A percentile compares a stretch with the other conserved stretches of the same genome.
Conservation (phyloP, 1,140 invertebrate genomes). For the Kradibia gibbosae region DNA sequence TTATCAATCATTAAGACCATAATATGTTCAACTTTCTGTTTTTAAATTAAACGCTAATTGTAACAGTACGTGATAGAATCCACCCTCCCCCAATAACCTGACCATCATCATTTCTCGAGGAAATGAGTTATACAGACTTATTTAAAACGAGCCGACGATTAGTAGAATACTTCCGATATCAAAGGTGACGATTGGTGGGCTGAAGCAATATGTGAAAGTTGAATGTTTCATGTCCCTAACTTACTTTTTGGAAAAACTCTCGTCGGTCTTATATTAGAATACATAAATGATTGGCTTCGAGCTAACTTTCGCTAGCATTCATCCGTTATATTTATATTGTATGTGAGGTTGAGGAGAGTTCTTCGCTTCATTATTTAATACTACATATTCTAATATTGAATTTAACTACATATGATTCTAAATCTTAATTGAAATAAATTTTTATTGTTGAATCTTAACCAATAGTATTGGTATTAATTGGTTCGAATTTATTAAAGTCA, state of each 20-base stretch:
- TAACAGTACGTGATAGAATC: background rate
- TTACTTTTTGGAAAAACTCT: background rate
- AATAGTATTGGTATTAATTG: too few species aligned
- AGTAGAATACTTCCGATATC: background rate
- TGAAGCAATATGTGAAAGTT: background rate
- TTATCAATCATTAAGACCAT: slow-evolving; percentile 2
- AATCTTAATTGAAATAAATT: too few species aligned
- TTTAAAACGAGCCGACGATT: background rate
- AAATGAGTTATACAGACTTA: background rate
- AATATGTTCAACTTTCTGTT: slow-evolving; percentile 13
- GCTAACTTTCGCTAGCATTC: background rate
- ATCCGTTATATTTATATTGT: background rate
- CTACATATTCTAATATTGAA: background rate
- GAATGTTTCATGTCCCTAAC: background rate
- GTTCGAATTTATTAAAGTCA: too few species aligned
- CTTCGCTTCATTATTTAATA: background rate
- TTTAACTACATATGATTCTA: too few species aligned
- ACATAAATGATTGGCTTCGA: background rate
- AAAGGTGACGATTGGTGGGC: background rate
- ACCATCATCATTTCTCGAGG: background rate
- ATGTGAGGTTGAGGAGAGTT: background rate
- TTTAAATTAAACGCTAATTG: slow-evolving; percentile 22
- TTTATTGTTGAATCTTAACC: too few species aligned
- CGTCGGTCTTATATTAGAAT: background rate
- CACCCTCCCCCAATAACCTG: background rate